Percentiles rank a stretch among this genome's conserved stretches.
Conservation (phyloP, 2,888 invertebrate species). For the Desoria tigrina region DNA sequence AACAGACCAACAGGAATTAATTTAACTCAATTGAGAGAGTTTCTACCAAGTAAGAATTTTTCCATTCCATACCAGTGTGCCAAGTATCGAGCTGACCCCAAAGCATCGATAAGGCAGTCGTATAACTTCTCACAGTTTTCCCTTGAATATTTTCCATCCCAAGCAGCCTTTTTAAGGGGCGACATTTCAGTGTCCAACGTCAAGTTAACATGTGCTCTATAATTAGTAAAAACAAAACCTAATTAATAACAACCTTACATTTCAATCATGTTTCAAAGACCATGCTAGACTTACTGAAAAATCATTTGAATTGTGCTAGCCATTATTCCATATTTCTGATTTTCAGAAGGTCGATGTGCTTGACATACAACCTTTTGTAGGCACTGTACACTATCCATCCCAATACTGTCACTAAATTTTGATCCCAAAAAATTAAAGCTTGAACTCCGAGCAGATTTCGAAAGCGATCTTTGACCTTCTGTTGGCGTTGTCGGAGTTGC, state of each 20-base stretch:
- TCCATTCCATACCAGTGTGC: slow-evolving; percentile 36
- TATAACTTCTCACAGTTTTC: slow-evolving; percentile 38
- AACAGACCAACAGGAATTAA: too few species aligned
- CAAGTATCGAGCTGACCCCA: slow-evolving; percentile 40
- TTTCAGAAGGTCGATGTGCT: slow-evolving; percentile 32
- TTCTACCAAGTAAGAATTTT: too few species aligned
- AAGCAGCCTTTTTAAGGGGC: slow-evolving; percentile 31
- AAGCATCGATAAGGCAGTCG: slow-evolving; percentile 44
- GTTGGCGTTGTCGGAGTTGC: neutral
- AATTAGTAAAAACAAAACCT: slow-evolving; percentile 4
- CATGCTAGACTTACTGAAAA: slow-evolving; percentile 41
- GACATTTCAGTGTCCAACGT: slow-evolving; percentile 15
- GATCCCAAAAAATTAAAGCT: slow-evolving; percentile 29
- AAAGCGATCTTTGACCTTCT: slow-evolving; percentile 12
- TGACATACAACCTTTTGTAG: slow-evolving; percentile 43
- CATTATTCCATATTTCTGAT: slow-evolving; percentile 34
- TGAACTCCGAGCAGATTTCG: slow-evolving; percentile 20
- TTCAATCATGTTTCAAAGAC: too few species aligned
- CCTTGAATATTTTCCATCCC: slow-evolving; percentile 39
- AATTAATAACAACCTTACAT: too few species aligned
- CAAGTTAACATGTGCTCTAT: slow-evolving; percentile 18
- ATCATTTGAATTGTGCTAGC: slow-evolving; percentile 28
- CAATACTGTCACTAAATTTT: slow-evolving; percentile 33
- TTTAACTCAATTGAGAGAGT: too few species aligned
- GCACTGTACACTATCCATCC: slow-evolving; percentile 37